phyloP scores from a whole-genome alignment of 2,888 invertebrate genomes.

The Vannuccia rotundouncinata region DNA sequence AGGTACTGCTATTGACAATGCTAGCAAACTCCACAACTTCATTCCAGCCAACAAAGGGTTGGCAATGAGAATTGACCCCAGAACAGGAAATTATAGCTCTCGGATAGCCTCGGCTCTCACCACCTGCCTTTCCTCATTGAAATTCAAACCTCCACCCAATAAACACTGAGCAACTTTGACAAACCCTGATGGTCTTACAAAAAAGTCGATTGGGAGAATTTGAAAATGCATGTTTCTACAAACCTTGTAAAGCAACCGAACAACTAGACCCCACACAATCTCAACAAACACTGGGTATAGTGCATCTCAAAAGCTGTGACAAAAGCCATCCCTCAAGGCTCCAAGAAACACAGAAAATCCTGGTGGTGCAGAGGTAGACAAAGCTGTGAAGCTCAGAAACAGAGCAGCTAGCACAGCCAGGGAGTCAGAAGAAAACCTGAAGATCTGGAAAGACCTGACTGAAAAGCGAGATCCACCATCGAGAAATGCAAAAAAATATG shows the following conservation, averaged over 20 bases:
- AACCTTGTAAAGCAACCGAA: background rate
- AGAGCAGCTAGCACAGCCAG: background rate
- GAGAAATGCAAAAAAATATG: background rate
- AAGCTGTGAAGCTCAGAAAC: background rate
- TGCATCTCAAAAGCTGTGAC: background rate
- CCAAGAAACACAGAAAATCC: background rate
- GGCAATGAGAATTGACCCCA: background rate
- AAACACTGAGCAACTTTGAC: background rate
- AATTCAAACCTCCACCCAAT: background rate
- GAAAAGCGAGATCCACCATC: slow-evolving; percentile 6
- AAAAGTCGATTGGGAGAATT: background rate
- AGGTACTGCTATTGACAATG: background rate
- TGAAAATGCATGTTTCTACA: background rate
- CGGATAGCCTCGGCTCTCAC: no score
- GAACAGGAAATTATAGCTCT: background rate
- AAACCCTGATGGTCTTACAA: background rate
- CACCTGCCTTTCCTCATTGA: background rate
- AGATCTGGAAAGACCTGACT: background rate
- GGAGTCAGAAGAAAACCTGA: background rate
- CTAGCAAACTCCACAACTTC: background rate
- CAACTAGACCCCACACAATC: background rate
- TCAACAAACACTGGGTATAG: background rate
- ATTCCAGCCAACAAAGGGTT: background rate
- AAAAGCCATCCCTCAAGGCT: background rate
- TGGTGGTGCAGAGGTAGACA: background rate